These are phyloP conservation scores for Hephaestus fuliginosus DNA, from an alignment of 2,797 vertebrate species.

Conservation along the genomic window DNA sequence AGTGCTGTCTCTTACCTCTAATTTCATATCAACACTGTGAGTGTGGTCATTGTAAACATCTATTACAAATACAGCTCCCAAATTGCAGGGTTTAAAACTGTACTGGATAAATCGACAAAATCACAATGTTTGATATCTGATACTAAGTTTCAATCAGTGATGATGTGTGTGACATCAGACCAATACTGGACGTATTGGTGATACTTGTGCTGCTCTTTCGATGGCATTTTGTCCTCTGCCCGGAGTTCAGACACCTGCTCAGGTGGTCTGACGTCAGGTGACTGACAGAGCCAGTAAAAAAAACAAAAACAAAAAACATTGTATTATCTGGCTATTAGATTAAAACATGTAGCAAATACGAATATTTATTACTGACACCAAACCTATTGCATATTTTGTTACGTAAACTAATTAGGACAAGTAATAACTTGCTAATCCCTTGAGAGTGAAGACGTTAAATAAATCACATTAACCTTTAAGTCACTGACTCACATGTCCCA, in stretches of 20 bases:
- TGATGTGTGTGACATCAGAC: not conserved
- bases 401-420: not conserved
- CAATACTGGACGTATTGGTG: not conserved
- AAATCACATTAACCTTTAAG: conserved; percentile 8
- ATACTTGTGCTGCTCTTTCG: not conserved
- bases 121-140: not conserved
- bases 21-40: not conserved
- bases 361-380: not conserved
- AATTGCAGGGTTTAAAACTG: not conserved
- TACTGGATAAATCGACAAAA: not conserved
- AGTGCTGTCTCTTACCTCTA: not conserved
- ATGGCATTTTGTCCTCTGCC: not conserved
- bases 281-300: not conserved
- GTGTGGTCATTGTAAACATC: not conserved
- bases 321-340: not conserved
- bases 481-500: not conserved
- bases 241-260: conserved; percentile 1
- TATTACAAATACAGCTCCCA: not conserved
- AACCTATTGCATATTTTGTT: not conserved
- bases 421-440: not conserved
- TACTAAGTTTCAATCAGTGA: not conserved
- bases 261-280: conserved; percentile 2
- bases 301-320: not conserved
- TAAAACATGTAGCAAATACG: not conserved
- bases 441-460: not conserved